Evolutionary conservation across 2,113 vertebrate genomes (phyloP).

Genomic region (Oxygymnocypris stewartii): DNA sequence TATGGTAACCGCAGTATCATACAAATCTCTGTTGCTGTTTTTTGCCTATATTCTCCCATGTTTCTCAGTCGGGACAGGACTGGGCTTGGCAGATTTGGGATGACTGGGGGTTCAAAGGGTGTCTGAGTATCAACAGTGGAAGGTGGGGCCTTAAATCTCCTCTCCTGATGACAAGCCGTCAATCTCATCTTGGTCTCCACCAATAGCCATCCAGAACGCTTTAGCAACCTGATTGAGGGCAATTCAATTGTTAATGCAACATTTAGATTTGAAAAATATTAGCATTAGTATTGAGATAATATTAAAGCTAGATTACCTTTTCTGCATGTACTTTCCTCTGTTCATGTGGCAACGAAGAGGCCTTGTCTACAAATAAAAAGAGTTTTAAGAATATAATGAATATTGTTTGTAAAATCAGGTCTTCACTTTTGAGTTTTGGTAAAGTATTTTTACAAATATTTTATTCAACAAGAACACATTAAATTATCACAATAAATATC

Average conservation of each 20-base stretch:
- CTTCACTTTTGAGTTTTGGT: not conserved
- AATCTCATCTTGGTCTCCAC: slow-evolving; percentile 94
- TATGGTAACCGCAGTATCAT: slow-evolving; percentile 11
- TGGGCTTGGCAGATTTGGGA: slow-evolving; percentile 9
- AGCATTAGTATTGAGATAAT: not conserved
- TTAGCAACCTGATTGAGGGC: slow-evolving; percentile 85
- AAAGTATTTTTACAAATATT: not conserved
- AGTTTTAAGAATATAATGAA: slow-evolving; percentile 1
- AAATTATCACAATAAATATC: not conserved
- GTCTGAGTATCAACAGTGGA: slow-evolving; percentile 11
- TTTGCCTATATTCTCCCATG: not conserved
- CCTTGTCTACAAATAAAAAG: slow-evolving; percentile 83
- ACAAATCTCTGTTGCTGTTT: not conserved
- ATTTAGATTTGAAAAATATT: not conserved
- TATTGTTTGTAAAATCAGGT: not conserved
- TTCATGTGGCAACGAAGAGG: slow-evolving; percentile 90
- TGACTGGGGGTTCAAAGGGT: slow-evolving; percentile 2
- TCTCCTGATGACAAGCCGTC: slow-evolving; percentile 93
- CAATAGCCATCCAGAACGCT: slow-evolving; percentile 98
- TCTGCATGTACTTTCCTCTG: slow-evolving; percentile 96
- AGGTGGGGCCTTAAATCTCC: slow-evolving; percentile 77
- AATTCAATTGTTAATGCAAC: not conserved
- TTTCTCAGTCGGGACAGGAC: not conserved
- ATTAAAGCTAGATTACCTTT: slow-evolving; percentile 80
- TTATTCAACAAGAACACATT: not conserved